Percentiles rank a stretch among this genome's conserved stretches.
Evolutionary conservation across 1,140 invertebrate species (phyloP).

Genomic region (Zaprionus africanus): DNA sequence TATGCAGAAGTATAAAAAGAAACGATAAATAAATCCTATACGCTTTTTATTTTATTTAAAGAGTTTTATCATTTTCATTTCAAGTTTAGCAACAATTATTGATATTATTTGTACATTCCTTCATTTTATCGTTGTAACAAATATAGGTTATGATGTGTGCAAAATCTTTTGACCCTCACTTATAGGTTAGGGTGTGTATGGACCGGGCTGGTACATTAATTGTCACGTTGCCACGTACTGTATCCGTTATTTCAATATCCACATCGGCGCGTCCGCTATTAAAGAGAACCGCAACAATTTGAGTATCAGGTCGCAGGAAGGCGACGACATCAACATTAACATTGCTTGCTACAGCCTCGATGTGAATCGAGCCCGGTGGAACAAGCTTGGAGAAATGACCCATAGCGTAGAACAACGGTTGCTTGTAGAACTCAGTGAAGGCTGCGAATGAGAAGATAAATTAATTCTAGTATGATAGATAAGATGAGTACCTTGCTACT

Average conservation of each 20-base stretch:
- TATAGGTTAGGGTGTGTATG: slow-evolving; percentile 74
- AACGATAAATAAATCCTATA: too few species aligned
- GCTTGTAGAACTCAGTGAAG: slow-evolving; percentile 91
- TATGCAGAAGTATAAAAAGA: neutral
- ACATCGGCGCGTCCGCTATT: slow-evolving; percentile 85
- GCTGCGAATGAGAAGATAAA: slow-evolving; percentile 32
- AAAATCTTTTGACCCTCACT: slow-evolving; percentile 24
- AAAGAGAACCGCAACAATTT: slow-evolving; percentile 86
- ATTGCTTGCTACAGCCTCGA: slow-evolving; percentile 72
- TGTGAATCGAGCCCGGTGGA: slow-evolving; percentile 86
- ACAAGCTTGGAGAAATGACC: slow-evolving; percentile 95
- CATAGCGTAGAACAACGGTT: slow-evolving; percentile 94
- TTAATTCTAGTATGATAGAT: neutral
- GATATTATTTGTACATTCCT: neutral
- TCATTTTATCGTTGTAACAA: neutral
- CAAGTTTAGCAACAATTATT: too few species aligned
- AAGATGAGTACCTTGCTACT: neutral
- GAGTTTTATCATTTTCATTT: neutral
- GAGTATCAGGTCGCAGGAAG: slow-evolving; percentile 86
- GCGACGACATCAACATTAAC: slow-evolving; percentile 84
- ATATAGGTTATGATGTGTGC: neutral
- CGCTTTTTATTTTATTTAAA: neutral
- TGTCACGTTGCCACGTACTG: slow-evolving; percentile 50
- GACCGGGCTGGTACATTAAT: slow-evolving; percentile 73
- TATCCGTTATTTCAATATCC: slow-evolving; percentile 64